Conservation (phyloP, 2,888 invertebrate species). For the Lycophotia porphyrea region DNA sequence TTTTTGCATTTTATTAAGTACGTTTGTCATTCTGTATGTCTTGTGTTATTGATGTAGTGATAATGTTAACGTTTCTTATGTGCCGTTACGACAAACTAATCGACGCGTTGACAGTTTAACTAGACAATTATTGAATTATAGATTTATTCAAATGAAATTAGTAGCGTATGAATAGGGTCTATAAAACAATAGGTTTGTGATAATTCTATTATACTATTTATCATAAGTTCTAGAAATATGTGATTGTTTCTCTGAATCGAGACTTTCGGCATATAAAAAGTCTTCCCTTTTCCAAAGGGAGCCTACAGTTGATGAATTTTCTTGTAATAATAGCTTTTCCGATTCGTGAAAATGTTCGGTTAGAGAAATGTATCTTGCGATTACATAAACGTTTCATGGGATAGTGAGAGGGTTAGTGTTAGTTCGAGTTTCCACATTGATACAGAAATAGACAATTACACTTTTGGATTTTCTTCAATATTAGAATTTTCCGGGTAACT, state of each 20-base stretch:
- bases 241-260: constrained; percentile 5
- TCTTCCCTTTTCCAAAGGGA: background rate
- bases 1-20: constrained; percentile 40
- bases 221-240: background rate
- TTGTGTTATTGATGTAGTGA: constrained; percentile 31
- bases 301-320: background rate
- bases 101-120: constrained; percentile 22
- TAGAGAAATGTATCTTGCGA: background rate
- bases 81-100: constrained; percentile 41
- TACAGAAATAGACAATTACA: background rate
- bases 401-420: background rate
- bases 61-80: constrained; percentile 26
- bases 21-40: constrained; percentile 19
- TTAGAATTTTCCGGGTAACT: background rate
- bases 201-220: background rate
- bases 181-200: constrained; percentile 31
- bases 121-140: constrained; percentile 34
- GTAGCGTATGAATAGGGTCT: constrained; percentile 6
- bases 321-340: background rate
- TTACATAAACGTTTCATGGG: background rate
- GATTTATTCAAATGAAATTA: constrained; percentile 26
- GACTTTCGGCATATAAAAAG: background rate
- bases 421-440: background rate
- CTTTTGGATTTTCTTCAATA: background rate
- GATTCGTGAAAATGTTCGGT: background rate